Percentiles rank a stretch among this genome's conserved stretches.
phyloP scores from a whole-genome alignment of 1,140 invertebrate species.

The Colletes gigas region DNA sequence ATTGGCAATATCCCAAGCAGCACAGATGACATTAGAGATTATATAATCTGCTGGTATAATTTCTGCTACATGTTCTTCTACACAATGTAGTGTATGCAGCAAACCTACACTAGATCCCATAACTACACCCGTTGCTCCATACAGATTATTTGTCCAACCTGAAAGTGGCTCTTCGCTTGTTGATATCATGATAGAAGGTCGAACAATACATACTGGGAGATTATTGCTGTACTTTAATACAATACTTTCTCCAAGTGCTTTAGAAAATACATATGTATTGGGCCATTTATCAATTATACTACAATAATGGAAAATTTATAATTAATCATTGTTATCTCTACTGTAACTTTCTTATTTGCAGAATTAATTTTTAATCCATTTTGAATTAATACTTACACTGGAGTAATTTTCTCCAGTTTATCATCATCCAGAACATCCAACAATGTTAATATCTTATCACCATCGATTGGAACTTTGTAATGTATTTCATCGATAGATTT shows the following conservation, averaged over 20 bases:
- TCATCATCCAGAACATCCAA: conserved; percentile 76
- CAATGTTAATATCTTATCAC: conserved; percentile 78
- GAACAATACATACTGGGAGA: conserved; percentile 88
- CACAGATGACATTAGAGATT: conserved; percentile 90
- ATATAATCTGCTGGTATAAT: conserved; percentile 94
- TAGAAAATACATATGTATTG: conserved; percentile 93
- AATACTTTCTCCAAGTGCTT: conserved; percentile 89
- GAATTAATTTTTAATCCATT: background rate
- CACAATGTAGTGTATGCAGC: conserved; percentile 86
- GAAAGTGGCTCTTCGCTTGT: conserved; percentile 86
- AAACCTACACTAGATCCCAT: conserved; percentile 88
- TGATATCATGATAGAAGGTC: conserved; percentile 89
- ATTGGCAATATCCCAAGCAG: conserved; percentile 85
- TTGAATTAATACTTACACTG: conserved; percentile 73
- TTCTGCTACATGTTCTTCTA: conserved; percentile 85
- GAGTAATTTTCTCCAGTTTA: conserved; percentile 72
- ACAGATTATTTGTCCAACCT: conserved; percentile 94
- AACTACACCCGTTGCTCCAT: conserved; percentile 88
- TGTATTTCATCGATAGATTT: conserved; percentile 84
- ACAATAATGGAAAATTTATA: background rate
- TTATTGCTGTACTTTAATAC: conserved; percentile 84
- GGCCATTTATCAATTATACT: conserved; percentile 89
- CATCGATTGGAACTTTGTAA: conserved; percentile 78
- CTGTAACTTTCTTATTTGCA: background rate
- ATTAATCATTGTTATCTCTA: background rate